Conservation (phyloP, 2,797 vertebrate species). For the Scomberomorus guttatus region DNA sequence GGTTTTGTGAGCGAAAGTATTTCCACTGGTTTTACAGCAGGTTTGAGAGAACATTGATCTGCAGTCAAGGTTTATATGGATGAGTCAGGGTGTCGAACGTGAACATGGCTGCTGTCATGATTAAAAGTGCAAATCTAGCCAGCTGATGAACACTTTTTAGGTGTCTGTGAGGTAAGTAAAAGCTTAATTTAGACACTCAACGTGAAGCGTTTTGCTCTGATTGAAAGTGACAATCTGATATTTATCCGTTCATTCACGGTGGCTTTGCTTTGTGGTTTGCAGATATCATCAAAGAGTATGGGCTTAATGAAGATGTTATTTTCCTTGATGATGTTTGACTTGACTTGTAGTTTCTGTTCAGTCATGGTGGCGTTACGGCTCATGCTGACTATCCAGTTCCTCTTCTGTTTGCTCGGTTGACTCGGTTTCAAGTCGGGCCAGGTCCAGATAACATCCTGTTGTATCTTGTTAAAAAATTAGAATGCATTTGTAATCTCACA, state of each 20-base stretch:
- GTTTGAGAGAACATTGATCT: conserved; percentile 12
- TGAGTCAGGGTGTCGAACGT: not conserved
- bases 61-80: not conserved
- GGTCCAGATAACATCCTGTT: too few species aligned
- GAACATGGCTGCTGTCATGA: not conserved
- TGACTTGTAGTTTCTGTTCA: not conserved
- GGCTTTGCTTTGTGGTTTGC: not conserved
- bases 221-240: not conserved
- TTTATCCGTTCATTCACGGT: not conserved
- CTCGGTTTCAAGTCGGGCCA: too few species aligned
- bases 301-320: not conserved
- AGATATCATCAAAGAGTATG: not conserved
- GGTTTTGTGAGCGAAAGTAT: conserved; percentile 9
- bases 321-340: not conserved
- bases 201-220: not conserved
- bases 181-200: not conserved
- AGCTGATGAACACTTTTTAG: not conserved
- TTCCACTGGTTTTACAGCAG: conserved; percentile 27
- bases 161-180: conserved; percentile 61
- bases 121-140: not conserved
- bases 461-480: too few species aligned
- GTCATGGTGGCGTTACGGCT: not conserved
- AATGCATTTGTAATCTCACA: too few species aligned
- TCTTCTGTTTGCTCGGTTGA: not conserved
- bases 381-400: not conserved